Base-by-base conservation (phyloP, 2,888 invertebrate genomes). In the Sympetrum striolatum region DNA sequence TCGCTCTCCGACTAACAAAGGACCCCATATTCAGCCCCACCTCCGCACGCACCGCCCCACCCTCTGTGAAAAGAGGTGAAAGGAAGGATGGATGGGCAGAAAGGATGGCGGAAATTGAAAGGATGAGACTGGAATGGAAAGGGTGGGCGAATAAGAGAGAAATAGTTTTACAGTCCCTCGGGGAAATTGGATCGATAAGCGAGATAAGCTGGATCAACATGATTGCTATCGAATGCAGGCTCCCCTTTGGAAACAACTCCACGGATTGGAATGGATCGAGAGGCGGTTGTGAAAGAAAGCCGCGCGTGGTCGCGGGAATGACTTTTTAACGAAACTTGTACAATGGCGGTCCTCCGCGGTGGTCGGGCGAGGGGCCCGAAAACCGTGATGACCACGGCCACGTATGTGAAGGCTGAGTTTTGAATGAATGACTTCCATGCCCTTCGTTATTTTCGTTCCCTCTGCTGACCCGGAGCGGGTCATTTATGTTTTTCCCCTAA, bases 181-280 rank as follows among this genome's bases (percentile, higher is more conserved):
- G 39, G 82, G 53, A 39, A 82, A 82, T 53, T 82, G 31, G 25
- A 31, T 14, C 31, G 31, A 58, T 25, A 31, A 82, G 53, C 25
- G 31, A n/a, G 82, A 82, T 82, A 82, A 82, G 82, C 82, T 31
- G 53, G 53, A 48, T 82, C 53, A 53, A 31, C 58, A 53, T 82
- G 82, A 82, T 58, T 58, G 82, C 82, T 35, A 82, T 82, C 82
- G 82, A 58, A 58, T 73, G 73, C 73, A 73, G n/a, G 64, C 31
- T 53, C 82, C 15, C 15, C 53, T 31, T 25, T 25, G 73, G 73
- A 73, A 73, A 73, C 25, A 73, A 73, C 73, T 73, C 73, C 73
- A 31, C 31, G 73, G 73, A 73, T 73, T 73, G 48, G 15, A 48
- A 48, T 48, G 48, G 48, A 48, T 48, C 73, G n/a, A 25, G 31